Conservation (phyloP, 2,797 vertebrate genomes). For the Pyrocephalus nanus region DNA sequence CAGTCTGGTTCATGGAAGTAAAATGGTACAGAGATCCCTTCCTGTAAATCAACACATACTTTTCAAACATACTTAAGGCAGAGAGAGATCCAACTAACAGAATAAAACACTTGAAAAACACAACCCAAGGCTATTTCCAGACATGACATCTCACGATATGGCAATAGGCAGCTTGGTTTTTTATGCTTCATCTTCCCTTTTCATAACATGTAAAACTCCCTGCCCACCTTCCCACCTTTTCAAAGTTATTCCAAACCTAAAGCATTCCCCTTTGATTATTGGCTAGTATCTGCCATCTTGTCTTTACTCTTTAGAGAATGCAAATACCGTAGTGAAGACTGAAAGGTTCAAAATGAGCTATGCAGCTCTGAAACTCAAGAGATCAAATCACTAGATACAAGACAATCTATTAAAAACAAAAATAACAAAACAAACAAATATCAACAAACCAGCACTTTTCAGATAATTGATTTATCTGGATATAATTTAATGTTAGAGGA, state of each 20-base stretch:
- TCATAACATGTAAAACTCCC: not conserved
- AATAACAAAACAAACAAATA: not conserved
- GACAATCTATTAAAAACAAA: not conserved
- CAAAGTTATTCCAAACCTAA: not conserved
- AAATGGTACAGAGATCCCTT: not conserved
- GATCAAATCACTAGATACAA: not conserved
- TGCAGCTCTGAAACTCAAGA: not conserved
- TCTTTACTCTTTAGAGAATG: not conserved
- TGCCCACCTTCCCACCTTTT: not conserved
- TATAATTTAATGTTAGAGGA: not conserved
- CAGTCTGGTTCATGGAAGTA: not conserved
- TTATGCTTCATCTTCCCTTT: not conserved
- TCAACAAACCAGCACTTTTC: not conserved
- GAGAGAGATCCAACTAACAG: not conserved
- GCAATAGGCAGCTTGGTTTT: rapidly evolving
- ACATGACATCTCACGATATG: not conserved
- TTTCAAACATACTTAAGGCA: not conserved
- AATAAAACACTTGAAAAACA: not conserved
- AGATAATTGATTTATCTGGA: not conserved
- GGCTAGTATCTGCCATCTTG: not conserved
- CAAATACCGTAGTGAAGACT: not conserved
- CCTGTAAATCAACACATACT: not conserved
- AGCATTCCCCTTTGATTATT: not conserved
- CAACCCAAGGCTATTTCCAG: not conserved
- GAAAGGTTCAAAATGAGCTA: not conserved